A percentile compares a stretch with the other conserved stretches of the same genome.
Conservation (phyloP, 2,797 vertebrate genomes). For the Parauchenoglanis punctatus region DNA sequence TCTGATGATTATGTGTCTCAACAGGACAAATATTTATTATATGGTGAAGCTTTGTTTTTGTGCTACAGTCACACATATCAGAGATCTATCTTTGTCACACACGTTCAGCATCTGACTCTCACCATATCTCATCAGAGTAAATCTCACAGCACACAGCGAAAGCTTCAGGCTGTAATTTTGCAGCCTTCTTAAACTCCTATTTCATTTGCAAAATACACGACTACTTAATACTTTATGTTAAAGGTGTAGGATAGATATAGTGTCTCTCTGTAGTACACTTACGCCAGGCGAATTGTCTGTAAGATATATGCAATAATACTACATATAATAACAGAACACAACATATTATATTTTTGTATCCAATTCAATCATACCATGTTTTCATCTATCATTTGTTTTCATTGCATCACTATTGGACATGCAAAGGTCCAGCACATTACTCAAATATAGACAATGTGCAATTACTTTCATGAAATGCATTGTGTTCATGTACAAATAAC, state of each 20-base stretch:
- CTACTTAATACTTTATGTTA: not conserved
- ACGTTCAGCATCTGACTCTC: not conserved
- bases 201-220: not conserved
- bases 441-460: not conserved
- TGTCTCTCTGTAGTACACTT: not conserved
- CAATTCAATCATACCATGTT: too few species aligned
- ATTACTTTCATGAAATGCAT: not conserved
- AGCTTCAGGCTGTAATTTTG: not conserved
- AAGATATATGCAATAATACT: not conserved
- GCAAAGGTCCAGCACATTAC: not conserved
- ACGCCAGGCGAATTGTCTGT: not conserved
- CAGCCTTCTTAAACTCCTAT: not conserved
- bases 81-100: not conserved
- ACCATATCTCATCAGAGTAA: too few species aligned
- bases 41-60: not conserved
- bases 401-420: too few species aligned
- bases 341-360: too few species aligned
- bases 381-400: not conserved
- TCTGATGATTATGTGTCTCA: slow-evolving; percentile 28
- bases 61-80: not conserved
- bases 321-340: not conserved
- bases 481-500: not conserved
- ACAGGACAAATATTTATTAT: not conserved
- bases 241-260: not conserved
- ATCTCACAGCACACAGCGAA: not conserved